Conservation (phyloP, 1,140 invertebrate genomes). For the Gryon sp. region DNA sequence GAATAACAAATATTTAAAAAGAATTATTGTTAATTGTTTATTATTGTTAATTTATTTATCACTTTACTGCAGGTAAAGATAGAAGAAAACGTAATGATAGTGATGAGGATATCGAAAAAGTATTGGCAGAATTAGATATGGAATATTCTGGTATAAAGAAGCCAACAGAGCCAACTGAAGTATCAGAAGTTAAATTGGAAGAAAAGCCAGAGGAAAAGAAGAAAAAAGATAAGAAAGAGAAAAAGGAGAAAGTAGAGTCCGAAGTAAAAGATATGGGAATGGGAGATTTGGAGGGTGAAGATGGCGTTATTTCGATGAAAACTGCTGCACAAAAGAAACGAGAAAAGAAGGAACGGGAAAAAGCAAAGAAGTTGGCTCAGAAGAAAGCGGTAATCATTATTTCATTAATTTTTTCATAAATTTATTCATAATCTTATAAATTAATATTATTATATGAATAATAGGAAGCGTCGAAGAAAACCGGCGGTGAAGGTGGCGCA, state of each 20-base stretch:
- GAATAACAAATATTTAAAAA: neutral
- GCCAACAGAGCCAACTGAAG: conserved; percentile 61
- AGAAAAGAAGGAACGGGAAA: conserved; percentile 92
- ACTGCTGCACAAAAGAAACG: conserved; percentile 92
- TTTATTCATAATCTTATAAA: no score
- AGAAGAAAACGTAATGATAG: conserved; percentile 88
- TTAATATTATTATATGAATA: no score
- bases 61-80: conserved; percentile 79
- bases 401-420: no score
- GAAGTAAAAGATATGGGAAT: conserved; percentile 76
- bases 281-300: conserved; percentile 76
- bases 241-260: conserved; percentile 72
- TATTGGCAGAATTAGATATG: conserved; percentile 88
- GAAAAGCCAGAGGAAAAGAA: conserved; percentile 71
- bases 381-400: conserved; percentile 79
- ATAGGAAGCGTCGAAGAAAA: conserved; percentile 62
- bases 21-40: conserved; percentile 14
- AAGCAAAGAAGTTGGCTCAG: conserved; percentile 84
- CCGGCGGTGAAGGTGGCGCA: conserved; percentile 69
- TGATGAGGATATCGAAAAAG: conserved; percentile 91
- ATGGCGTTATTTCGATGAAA: conserved; percentile 84
- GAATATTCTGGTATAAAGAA: conserved; percentile 85
- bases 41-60: no score
- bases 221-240: conserved; percentile 77
- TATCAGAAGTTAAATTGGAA: conserved; percentile 72